Evolutionary conservation across 2,113 vertebrate species (phyloP).

Genomic region (Stegostoma tigrinum): DNA sequence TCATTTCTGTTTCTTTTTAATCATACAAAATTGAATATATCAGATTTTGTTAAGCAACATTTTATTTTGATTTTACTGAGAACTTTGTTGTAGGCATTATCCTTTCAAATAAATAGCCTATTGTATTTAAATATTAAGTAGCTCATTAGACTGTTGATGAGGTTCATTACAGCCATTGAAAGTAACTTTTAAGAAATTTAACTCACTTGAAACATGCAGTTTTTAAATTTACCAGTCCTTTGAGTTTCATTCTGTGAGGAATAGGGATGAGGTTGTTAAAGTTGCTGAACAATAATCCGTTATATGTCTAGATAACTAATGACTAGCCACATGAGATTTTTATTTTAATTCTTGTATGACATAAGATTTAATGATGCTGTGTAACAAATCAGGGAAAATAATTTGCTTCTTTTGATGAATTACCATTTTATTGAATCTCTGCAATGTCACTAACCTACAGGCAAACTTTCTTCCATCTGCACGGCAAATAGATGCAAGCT

Average conservation of each 20-base stretch:
- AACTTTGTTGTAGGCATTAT: not conserved
- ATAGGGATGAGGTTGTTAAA: not conserved
- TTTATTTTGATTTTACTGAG: not conserved
- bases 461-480: not conserved
- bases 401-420: not conserved
- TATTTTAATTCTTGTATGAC: not conserved
- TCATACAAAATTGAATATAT: no score
- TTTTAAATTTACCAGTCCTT: not conserved
- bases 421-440: not conserved
- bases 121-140: not conserved
- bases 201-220: not conserved
- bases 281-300: not conserved
- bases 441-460: not conserved
- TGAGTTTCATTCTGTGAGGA: conserved; percentile 17
- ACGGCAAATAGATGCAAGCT: not conserved
- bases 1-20: not conserved
- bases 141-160: not conserved
- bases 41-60: not conserved
- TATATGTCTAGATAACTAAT: not conserved
- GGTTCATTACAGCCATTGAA: not conserved
- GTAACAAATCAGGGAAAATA: not conserved
- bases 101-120: not conserved
- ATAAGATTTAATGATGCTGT: not conserved
- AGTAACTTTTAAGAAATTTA: not conserved
- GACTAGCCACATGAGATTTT: conserved; percentile 10